Evolutionary conservation across 2,113 vertebrate genomes (phyloP).

Genomic region (Atrichornis clamosus): DNA sequence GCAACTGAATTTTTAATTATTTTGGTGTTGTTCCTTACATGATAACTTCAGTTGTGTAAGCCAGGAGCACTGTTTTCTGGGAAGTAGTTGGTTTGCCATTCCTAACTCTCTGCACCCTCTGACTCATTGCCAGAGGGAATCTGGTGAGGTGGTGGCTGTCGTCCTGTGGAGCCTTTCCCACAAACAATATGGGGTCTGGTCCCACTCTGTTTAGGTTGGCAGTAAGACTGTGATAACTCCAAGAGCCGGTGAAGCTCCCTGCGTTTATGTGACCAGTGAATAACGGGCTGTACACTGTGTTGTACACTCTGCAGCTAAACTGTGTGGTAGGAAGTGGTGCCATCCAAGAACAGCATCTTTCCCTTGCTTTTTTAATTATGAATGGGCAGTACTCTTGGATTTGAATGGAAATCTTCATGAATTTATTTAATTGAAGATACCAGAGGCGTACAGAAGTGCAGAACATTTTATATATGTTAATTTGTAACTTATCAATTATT

Average conservation of each 20-base stretch:
- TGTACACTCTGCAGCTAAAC: no score
- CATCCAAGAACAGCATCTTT: background rate
- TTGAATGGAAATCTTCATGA: background rate
- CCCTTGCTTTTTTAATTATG: background rate
- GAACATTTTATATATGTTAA: background rate
- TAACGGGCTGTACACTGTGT: rapidly evolving
- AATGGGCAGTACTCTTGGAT: background rate
- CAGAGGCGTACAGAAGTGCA: background rate
- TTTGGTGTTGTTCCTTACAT: background rate
- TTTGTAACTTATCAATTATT: background rate
- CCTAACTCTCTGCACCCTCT: background rate
- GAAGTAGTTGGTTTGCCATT: background rate
- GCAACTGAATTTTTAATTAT: background rate
- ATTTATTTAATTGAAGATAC: background rate
- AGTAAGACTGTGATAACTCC: background rate
- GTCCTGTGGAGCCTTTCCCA: background rate
- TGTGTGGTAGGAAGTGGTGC: background rate
- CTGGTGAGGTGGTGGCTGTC: background rate
- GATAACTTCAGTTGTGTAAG: background rate
- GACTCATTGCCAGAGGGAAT: background rate
- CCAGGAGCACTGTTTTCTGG: constrained; percentile 2
- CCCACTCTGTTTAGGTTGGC: background rate
- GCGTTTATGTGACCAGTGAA: rapidly evolving
- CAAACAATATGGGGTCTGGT: background rate
- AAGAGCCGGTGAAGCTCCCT: background rate